Evolutionary conservation across 2,113 vertebrate genomes (phyloP), one percentile per base, ranked within the genome.

Genomic region (Cromileptes altivelis): DNA sequence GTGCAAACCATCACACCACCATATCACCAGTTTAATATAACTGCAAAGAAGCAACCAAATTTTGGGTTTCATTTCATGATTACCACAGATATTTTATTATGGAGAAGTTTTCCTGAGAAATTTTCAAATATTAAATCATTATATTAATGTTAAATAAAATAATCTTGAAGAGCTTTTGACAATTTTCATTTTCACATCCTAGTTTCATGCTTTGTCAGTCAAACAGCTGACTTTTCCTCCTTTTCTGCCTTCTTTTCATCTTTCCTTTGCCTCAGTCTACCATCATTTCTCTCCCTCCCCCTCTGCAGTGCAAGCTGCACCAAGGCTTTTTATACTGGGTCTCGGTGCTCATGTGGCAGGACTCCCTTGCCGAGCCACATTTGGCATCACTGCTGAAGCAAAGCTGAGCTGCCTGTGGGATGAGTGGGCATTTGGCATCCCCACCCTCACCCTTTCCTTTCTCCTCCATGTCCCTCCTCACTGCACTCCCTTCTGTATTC

Each of bases 401-500:
- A 64, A 80, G 50, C 86, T 49, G 75, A 68, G 50, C 74, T 21
- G 75, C 68, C 70, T 81, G 70, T 80, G 74, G 84, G 75, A 85
- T 64, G 76, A 86, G 25, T 42, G 50, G 49, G 47, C 85, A 74
- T 79, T 80, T 67, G 37, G 47, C 70, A 72, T 15, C 56, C 0
- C 53, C 58, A 37, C 11, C 42, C 8, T 49, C 15, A 6, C 53
- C 6, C 3, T 15, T 15, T 23, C 40, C 30, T 45, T 19, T 67
- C 62, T 62, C 40, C 21, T 42, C 27, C 27, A 30, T 33, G 37
- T 68, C 14, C 10, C 40, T 61, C 49, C 60, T 27, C n/a, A 42
- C 30, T 52, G 47, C 33, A 30, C 23, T 17, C 18, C 45, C 13
- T 37, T 23, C 37, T 64, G 9, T 77, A 15, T 45, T 65, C 49